Percentiles rank a stretch among this genome's conserved stretches.
Evolutionary conservation across 2,113 vertebrate species (phyloP).

Genomic region (Leucopternis melanops): DNA sequence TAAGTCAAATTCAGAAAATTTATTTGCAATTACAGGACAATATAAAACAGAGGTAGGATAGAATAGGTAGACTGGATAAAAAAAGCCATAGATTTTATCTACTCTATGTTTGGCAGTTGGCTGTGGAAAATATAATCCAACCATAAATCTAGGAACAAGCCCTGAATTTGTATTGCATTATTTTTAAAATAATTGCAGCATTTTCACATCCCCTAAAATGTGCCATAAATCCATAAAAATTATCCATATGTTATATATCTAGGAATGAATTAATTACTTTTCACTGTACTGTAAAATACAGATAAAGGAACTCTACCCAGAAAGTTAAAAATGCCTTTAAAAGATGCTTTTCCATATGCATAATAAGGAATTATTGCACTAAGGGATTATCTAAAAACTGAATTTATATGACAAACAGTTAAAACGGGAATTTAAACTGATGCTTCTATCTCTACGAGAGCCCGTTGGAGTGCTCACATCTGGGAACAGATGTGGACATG

Average conservation of each 20-base stretch:
- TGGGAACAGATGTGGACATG: background rate
- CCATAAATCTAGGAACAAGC: slow-evolving; percentile 9
- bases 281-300: slow-evolving; percentile 30
- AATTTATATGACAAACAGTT: slow-evolving; percentile 7
- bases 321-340: slow-evolving; percentile 33
- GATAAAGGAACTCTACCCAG: slow-evolving; percentile 40
- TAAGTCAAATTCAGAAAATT: background rate
- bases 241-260: slow-evolving; percentile 47
- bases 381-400: slow-evolving; percentile 14
- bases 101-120: background rate
- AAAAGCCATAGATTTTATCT: slow-evolving; percentile 10
- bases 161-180: slow-evolving; percentile 8
- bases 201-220: slow-evolving; percentile 31
- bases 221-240: slow-evolving; percentile 20
- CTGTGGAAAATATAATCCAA: slow-evolving; percentile 40
- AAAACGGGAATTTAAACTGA: background rate
- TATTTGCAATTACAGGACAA: background rate
- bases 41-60: background rate
- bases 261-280: slow-evolving; percentile 45
- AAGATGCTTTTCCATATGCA: background rate
- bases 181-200: slow-evolving; percentile 46
- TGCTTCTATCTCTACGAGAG: background rate
- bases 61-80: background rate
- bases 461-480: background rate
- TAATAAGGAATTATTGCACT: slow-evolving; percentile 27